Evolutionary conservation across 2,888 invertebrate species (phyloP).

Genomic region (Cynaeus angustus): DNA sequence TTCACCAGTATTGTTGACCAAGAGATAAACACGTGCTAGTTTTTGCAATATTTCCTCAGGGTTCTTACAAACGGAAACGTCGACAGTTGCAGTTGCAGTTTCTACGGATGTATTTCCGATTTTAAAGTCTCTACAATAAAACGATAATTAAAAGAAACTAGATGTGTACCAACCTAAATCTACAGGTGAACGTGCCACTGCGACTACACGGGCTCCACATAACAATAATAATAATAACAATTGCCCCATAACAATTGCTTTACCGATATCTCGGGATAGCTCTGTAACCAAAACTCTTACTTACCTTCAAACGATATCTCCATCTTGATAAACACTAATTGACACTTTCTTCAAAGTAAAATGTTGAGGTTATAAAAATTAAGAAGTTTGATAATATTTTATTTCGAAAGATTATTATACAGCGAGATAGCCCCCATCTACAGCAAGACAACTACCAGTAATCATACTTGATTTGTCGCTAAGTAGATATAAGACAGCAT

Average conservation of each 20-base stretch:
- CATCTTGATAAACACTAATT: too few relatives aligned
- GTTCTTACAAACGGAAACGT: slow-evolving; percentile 83
- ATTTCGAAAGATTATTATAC: slow-evolving; percentile 20
- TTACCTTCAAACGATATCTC: too few relatives aligned
- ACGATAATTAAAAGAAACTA: neutral
- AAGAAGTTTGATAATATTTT: neutral
- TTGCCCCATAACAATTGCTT: too few relatives aligned
- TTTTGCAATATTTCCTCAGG: slow-evolving; percentile 75
- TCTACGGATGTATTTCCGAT: slow-evolving; percentile 76
- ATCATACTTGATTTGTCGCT: slow-evolving; percentile 88
- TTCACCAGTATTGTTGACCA: slow-evolving; percentile 90
- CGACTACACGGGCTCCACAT: slow-evolving; percentile 83
- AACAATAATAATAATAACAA: too few relatives aligned
- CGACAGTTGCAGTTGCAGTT: slow-evolving; percentile 78
- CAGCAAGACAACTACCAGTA: slow-evolving; percentile 82
- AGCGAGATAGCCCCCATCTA: slow-evolving; percentile 86
- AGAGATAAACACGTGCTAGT: slow-evolving; percentile 81
- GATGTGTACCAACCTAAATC: slow-evolving; percentile 49
- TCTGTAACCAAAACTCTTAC: too few relatives aligned
- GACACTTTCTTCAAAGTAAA: neutral
- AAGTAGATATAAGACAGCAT: slow-evolving; percentile 85
- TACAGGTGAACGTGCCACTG: slow-evolving; percentile 75
- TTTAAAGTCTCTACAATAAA: too few relatives aligned
- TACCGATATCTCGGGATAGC: too few relatives aligned
- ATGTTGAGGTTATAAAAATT: neutral